phyloP scores from a whole-genome alignment of 1,140 invertebrate genomes.

The Drosophila kikkawai region DNA sequence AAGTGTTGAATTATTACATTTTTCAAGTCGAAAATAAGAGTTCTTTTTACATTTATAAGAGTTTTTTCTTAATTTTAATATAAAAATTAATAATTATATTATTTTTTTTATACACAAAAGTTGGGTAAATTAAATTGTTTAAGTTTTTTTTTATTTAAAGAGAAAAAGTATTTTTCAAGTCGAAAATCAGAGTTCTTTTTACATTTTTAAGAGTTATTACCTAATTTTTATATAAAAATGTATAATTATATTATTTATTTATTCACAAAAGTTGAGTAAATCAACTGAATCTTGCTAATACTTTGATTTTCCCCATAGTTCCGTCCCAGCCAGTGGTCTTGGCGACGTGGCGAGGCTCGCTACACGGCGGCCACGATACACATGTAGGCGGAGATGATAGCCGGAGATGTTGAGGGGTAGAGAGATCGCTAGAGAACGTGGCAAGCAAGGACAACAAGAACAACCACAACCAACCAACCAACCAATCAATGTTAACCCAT shows the following conservation, averaged over 20 bases:
- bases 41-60: too few species aligned
- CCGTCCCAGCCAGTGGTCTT: conserved; percentile 96
- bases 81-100: too few species aligned
- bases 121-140: too few species aligned
- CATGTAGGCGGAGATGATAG: conserved; percentile 88
- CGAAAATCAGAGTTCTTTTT: too few species aligned
- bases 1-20: neutral
- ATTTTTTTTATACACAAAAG: too few species aligned
- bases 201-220: too few species aligned
- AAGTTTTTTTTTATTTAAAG: neutral
- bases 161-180: neutral
- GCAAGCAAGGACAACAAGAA: conserved; percentile 6
- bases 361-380: conserved; percentile 97
- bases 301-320: conserved; percentile 88
- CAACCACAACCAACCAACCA: conserved; percentile 1
- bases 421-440: conserved; percentile 30
- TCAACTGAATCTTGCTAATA: neutral
- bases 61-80: too few species aligned
- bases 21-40: too few species aligned
- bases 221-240: too few species aligned
- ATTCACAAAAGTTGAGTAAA: too few species aligned
- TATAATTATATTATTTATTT: too few species aligned
- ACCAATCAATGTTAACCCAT: conserved; percentile 11
- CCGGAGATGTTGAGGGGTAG: conserved; percentile 27
- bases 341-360: conserved; percentile 93